Conservation (phyloP, 2,113 vertebrate species). For the Campylomormyrus numenius region DNA sequence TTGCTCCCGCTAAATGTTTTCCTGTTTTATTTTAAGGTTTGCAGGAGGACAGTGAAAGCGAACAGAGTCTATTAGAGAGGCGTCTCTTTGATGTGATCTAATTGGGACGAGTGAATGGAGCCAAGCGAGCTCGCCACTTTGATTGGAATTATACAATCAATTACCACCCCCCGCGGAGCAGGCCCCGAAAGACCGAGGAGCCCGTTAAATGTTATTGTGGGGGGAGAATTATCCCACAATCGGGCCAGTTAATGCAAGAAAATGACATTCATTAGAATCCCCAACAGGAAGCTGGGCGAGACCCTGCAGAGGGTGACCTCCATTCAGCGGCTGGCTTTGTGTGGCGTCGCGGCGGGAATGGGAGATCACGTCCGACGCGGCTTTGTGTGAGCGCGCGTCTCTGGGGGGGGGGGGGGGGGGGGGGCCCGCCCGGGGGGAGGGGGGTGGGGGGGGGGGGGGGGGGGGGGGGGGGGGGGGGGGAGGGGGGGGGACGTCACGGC, state of each 20-base stretch:
- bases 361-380: constrained; percentile 30
- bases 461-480: background rate
- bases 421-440: constrained; percentile 4
- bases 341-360: constrained; percentile 57
- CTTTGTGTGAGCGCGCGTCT: background rate
- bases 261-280: constrained; percentile 69
- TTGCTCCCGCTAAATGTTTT: background rate
- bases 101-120: constrained; percentile 43
- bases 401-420: background rate
- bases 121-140: constrained; percentile 46
- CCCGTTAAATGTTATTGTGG: constrained; percentile 67
- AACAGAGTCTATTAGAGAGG: constrained; percentile 17
- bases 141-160: constrained; percentile 51
- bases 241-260: constrained; percentile 58
- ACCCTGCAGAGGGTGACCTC: constrained; percentile 61
- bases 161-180: constrained; percentile 54
- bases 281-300: constrained; percentile 56
- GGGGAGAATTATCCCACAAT: constrained; percentile 73
- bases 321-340: constrained; percentile 63
- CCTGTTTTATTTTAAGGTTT: constrained; percentile 4
- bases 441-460: background rate
- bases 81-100: constrained; percentile 48
- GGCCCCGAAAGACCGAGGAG: constrained; percentile 59
- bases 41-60: constrained; percentile 28
- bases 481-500: constrained; percentile 27